phyloP scores from a whole-genome alignment of 2,797 vertebrate species.

The Otolemur crassicaudatus region DNA sequence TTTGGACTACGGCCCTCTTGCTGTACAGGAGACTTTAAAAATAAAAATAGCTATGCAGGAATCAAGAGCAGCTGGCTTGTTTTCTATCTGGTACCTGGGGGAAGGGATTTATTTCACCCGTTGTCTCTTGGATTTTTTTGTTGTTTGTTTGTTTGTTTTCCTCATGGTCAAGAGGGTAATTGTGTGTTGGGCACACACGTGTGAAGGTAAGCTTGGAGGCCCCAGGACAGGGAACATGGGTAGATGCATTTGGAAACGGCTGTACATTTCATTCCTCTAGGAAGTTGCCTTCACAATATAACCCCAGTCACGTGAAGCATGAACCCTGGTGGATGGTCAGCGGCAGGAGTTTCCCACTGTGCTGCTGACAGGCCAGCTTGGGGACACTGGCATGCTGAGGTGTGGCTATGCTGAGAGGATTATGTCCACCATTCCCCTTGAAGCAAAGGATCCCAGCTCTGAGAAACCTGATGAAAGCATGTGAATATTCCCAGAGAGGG shows the following conservation, averaged over 20 bases:
- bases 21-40: not conserved
- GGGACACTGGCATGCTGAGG: not conserved
- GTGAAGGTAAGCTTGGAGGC: not conserved
- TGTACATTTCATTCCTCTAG: constrained; percentile 38
- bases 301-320: constrained; percentile 11
- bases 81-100: not conserved
- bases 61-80: not conserved
- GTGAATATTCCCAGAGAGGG: not conserved
- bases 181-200: no score
- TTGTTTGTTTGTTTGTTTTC: not conserved
- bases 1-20: not conserved
- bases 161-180: rapidly evolving
- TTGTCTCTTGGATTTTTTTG: not conserved
- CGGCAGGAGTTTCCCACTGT: not conserved
- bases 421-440: rapidly evolving
- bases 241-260: constrained; percentile 22
- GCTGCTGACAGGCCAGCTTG: not conserved
- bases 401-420: not conserved
- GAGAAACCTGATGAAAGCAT: not conserved
- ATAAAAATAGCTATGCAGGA: not conserved
- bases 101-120: constrained; percentile 2
- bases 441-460: not conserved
- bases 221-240: not conserved
- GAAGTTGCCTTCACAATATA: constrained; percentile 23
- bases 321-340: not conserved